Percentiles rank a stretch among this genome's conserved stretches.
Evolutionary conservation across 2,888 invertebrate genomes (phyloP).

Genomic region (Sisyra nigra): DNA sequence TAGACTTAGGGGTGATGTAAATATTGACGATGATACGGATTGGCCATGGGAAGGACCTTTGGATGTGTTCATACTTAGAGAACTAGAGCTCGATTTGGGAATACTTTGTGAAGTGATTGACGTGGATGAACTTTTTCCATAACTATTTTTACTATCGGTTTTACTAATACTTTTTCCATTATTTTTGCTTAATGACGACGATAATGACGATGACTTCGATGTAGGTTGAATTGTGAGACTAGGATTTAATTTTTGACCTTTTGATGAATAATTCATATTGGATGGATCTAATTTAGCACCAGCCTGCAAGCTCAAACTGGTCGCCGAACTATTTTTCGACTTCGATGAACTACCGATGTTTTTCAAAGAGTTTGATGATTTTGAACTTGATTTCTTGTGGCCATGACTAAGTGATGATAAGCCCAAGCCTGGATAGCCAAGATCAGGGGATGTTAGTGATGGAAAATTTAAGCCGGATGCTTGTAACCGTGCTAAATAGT

Average conservation of each 20-base stretch:
- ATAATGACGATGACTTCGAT: conserved; percentile 6
- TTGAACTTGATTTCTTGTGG: conserved; percentile 18
- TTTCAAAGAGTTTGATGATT: conserved; percentile 15
- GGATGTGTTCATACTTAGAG: conserved; percentile 14
- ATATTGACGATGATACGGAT: conserved; percentile 21
- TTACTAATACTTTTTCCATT: conserved; percentile 5
- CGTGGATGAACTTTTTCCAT: conserved; percentile 15
- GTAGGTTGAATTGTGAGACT: conserved; percentile 9
- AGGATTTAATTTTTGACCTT: conserved; percentile 10
- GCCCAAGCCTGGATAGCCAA: conserved; percentile 39
- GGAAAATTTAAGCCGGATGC: conserved; percentile 63
- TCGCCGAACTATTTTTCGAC: conserved; percentile 13
- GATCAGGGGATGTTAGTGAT: conserved; percentile 36
- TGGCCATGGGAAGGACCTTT: conserved; percentile 15
- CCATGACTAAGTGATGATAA: conserved; percentile 29
- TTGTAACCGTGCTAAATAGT: conserved; percentile 70
- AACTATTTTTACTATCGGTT: conserved; percentile 3
- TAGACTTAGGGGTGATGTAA: conserved; percentile 26
- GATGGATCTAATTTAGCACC: conserved; percentile 15
- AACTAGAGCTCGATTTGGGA: conserved; percentile 17
- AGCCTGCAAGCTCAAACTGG: conserved; percentile 13
- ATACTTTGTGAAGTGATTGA: conserved; percentile 12
- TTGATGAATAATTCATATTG: conserved; percentile 8
- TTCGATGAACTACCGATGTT: conserved; percentile 15
- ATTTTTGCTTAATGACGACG: conserved; percentile 6